Conservation (phyloP, 2,888 invertebrate genomes). For the Morpho deidamia region DNA sequence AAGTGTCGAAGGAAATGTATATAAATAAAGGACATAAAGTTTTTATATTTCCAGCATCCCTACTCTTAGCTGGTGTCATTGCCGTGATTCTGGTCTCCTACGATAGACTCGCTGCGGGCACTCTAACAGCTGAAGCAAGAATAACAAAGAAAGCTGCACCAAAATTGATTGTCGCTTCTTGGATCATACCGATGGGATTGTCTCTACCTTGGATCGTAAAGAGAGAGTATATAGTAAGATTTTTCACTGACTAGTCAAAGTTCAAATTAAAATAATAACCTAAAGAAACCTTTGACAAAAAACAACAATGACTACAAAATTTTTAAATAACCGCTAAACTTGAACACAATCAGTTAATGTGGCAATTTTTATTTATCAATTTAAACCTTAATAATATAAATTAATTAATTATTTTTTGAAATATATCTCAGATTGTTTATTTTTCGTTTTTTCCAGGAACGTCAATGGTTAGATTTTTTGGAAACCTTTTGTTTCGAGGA, state of each 20-base stretch:
- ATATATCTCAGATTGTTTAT: neutral
- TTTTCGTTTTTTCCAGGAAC: constrained; percentile 61
- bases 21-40: no score
- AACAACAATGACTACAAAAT: no score
- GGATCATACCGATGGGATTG: constrained; percentile 81
- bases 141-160: constrained; percentile 81
- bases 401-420: no score
- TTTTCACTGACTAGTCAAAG: neutral
- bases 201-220: constrained; percentile 82
- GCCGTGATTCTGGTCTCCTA: constrained; percentile 89
- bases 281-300: no score
- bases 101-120: constrained; percentile 89
- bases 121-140: constrained; percentile 83
- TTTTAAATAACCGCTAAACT: no score
- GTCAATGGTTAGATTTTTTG: constrained; percentile 86
- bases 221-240: constrained; percentile 78
- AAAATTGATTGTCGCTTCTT: constrained; percentile 81
- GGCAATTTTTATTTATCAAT: no score
- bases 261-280: no score
- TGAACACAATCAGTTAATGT: no score
- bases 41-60: constrained; percentile 71
- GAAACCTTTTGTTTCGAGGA: constrained; percentile 89
- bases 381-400: no score
- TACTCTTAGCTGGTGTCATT: constrained; percentile 86
- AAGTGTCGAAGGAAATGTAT: no score